Conservation (phyloP, 2,797 vertebrate genomes). For the Paramormyrops hopkinsi region DNA sequence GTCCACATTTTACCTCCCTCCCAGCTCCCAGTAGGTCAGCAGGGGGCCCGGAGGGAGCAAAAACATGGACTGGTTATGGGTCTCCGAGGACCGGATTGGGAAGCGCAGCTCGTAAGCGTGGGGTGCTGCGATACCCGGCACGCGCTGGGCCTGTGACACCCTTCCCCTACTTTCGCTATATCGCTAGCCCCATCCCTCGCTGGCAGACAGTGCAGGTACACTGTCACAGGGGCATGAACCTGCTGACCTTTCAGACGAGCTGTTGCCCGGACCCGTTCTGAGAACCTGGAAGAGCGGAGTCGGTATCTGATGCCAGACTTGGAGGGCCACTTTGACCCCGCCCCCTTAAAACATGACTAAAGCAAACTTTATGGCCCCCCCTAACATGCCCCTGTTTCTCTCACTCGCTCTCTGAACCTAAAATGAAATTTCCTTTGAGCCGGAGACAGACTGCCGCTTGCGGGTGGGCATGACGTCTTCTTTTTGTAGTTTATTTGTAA, state of each 20-base stretch:
- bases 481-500: constrained; percentile 23
- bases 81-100: neutral
- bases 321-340: neutral
- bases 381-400: constrained; percentile 34
- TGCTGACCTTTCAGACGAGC: neutral
- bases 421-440: constrained; percentile 15
- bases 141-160: neutral
- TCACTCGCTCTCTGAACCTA: constrained; percentile 35
- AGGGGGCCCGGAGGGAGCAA: neutral
- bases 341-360: neutral
- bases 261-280: neutral
- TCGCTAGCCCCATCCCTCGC: neutral
- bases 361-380: neutral
- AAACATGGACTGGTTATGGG: neutral
- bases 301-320: neutral
- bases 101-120: neutral
- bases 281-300: neutral
- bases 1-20: neutral
- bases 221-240: neutral
- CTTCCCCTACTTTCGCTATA: neutral
- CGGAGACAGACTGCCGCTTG: constrained; percentile 3
- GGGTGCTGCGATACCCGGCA: neutral
- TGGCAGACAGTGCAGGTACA: neutral
- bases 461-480: constrained; percentile 17
- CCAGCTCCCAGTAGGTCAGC: neutral